Evolutionary conservation across 2,888 invertebrate species (phyloP).

Genomic region (Syritta pipiens): DNA sequence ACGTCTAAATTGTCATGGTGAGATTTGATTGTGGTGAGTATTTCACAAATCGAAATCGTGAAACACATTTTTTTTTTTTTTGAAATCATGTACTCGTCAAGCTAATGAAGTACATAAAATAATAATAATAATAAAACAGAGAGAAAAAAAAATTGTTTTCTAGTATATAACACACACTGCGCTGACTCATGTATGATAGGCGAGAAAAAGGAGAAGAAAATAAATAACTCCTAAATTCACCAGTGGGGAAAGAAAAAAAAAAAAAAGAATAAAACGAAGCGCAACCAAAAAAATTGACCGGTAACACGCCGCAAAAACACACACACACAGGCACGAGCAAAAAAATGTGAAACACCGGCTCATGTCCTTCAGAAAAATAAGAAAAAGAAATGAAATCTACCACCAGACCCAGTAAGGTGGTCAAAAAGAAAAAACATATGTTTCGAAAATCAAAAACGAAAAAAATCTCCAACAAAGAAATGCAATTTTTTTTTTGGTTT

Average conservation of each 20-base stretch:
- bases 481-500: conserved; percentile 5
- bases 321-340: background rate
- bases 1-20: background rate
- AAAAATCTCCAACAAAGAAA: too few species aligned
- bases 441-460: too few species aligned
- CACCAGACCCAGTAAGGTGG: too few species aligned
- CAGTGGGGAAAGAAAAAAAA: background rate
- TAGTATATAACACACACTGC: too few species aligned
- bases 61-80: background rate
- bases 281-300: conserved; percentile 1
- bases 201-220: too few species aligned
- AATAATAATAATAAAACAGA: too few species aligned
- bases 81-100: too few species aligned
- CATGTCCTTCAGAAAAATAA: background rate
- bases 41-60: too few species aligned
- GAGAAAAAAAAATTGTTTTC: too few species aligned
- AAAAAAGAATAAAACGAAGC: background rate
- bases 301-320: background rate
- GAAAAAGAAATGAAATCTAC: background rate
- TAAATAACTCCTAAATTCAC: background rate
- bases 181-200: too few species aligned
- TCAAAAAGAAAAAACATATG: too few species aligned
- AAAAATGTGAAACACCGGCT: background rate
- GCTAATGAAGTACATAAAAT: too few species aligned
- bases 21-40: background rate